Evolutionary conservation across 2,113 vertebrate genomes (phyloP).

Genomic region (Neotoma lepida): DNA sequence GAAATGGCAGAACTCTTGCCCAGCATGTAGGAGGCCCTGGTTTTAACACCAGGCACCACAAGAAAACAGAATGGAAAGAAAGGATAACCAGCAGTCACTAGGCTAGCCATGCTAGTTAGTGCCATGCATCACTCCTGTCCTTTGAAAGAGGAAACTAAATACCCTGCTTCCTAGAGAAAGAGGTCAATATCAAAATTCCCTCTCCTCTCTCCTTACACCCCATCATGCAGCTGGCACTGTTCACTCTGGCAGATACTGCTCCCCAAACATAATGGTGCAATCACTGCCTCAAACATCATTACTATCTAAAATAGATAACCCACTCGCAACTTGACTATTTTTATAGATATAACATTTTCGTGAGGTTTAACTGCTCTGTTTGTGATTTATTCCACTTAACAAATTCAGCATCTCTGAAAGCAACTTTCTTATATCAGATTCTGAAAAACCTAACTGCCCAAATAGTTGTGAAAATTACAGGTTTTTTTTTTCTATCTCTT

Average conservation of each 20-base stretch:
- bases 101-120: not conserved
- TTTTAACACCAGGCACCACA: not conserved
- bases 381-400: slow-evolving; percentile 69
- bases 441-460: slow-evolving; percentile 23
- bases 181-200: slow-evolving; percentile 65
- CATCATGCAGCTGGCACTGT: slow-evolving; percentile 64
- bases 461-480: slow-evolving; percentile 42
- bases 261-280: slow-evolving; percentile 74
- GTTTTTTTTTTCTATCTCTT: not conserved
- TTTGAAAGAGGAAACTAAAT: slow-evolving; percentile 55
- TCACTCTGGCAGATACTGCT: slow-evolving; percentile 65
- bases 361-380: slow-evolving; percentile 65
- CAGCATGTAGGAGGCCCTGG: not conserved
- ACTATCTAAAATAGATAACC: slow-evolving; percentile 80
- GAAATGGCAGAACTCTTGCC: not conserved
- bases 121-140: not conserved
- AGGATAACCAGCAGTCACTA: not conserved
- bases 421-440: not conserved
- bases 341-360: slow-evolving; percentile 70
- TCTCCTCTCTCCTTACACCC: not conserved
- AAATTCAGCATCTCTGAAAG: slow-evolving; percentile 38
- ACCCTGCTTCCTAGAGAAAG: slow-evolving; percentile 40
- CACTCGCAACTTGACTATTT: slow-evolving; percentile 77
- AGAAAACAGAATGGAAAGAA: not conserved
- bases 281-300: slow-evolving; percentile 76